Percentiles rank a stretch among this genome's conserved stretches.
Evolutionary conservation across 1,140 invertebrate species (phyloP).

Genomic region (Polypedilum pembai): DNA sequence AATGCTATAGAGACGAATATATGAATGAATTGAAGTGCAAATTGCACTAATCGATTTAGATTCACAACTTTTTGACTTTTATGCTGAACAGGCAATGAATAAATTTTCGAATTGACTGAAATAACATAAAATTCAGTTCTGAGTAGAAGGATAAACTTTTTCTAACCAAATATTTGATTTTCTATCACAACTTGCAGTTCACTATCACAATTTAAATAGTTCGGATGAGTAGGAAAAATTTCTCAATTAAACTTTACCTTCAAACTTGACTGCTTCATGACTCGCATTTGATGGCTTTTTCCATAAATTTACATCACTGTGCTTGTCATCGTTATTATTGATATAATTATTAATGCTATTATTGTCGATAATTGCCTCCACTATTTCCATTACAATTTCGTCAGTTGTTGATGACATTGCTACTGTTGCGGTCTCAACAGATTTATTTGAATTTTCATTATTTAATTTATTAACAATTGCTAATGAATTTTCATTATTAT

Average conservation of each 20-base stretch:
- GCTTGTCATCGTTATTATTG: neutral
- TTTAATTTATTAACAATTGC: too few species aligned
- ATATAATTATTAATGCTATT: neutral
- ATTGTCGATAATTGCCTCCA: constrained; percentile 2
- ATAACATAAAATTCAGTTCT: too few species aligned
- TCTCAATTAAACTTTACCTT: neutral
- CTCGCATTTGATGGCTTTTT: neutral
- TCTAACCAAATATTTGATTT: too few species aligned
- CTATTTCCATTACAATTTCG: neutral
- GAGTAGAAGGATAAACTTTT: too few species aligned
- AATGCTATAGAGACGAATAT: too few species aligned
- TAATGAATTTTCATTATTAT: neutral
- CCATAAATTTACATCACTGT: constrained; percentile 25
- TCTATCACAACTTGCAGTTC: too few species aligned
- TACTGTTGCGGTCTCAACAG: neutral
- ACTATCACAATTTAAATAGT: neutral
- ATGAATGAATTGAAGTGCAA: too few species aligned
- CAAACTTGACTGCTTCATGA: neutral
- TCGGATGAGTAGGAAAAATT: neutral
- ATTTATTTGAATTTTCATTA: neutral
- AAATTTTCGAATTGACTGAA: too few species aligned
- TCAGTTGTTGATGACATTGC: neutral
- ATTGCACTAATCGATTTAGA: too few species aligned
- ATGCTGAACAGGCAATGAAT: too few species aligned
- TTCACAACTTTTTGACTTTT: too few species aligned